Evolutionary conservation across 2,888 invertebrate genomes (phyloP), one percentile per base, ranked within the genome.

Genomic region (Erpobdella octoculata): DNA sequence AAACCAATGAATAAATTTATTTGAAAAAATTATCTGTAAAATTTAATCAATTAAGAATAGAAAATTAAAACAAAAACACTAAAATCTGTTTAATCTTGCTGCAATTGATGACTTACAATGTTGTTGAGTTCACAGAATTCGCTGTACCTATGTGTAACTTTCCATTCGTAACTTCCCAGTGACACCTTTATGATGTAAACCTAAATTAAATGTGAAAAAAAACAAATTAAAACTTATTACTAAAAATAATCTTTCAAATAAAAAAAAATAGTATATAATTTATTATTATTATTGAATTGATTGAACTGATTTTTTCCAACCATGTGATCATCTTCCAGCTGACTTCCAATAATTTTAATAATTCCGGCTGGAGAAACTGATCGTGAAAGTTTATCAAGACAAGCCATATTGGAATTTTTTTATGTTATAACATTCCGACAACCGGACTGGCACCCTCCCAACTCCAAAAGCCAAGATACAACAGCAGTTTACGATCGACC

Each of bases 91-190:
- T 53, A 21, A 53, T 18, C 1, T 25, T 25, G 21, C 12, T 53
- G 21, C 28, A 53, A 18, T 12, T 48, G 8, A 53, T 12, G 1
- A 1, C 53, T 78, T 74, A 83, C 82, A 80, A 74, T 76, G 58
- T 91, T 90, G 82, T 95, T 91, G 18, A 95, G 86, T 71, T 91
- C 90, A 76, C 88, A 89, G 84, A 95, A 96, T 79, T 94, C 92
- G 81, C 88, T 91, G 85, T 93, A 96, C 76, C 95, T 88, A 83
- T 90, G 90, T 78, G 88, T 88, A 9, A 94, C 89, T 76, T 86
- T 88, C 96, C 95, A 96, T 21, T 79, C 78, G 76, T 79, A 81
- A 2, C 79, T 78, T 64, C 82, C 83, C 8, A 85, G 75, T 8
- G 77, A 78, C 0, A 84, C 79, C 77, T 83, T 80, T 68, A 85